Evolutionary conservation across 1,140 invertebrate species (phyloP).

Genomic region (Latrodectus geometricus): DNA sequence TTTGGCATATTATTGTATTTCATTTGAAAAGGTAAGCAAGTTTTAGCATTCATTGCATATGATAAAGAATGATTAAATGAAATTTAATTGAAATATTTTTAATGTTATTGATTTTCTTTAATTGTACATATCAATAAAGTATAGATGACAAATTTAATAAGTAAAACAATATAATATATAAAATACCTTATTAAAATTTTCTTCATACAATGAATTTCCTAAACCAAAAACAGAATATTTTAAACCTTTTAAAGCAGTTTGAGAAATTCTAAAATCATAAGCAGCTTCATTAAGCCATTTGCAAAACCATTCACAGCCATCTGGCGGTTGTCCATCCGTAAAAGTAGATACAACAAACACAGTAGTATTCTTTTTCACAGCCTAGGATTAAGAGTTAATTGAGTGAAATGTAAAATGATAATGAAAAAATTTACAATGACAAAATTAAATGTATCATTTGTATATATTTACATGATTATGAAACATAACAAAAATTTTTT

Average conservation of each 20-base stretch:
- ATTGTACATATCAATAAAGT: neutral
- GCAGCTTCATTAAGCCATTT: slow-evolving; percentile 73
- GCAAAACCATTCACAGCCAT: slow-evolving; percentile 72
- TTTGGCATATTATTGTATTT: no score
- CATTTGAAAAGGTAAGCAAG: no score
- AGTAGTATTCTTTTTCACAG: slow-evolving; percentile 58
- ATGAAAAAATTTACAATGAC: no score
- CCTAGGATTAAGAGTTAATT: slow-evolving; percentile 11
- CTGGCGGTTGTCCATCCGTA: slow-evolving; percentile 73
- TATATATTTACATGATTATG: no score
- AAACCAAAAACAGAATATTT: slow-evolving; percentile 74
- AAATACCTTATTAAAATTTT: slow-evolving; percentile 72
- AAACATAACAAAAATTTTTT: no score
- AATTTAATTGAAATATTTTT: no score
- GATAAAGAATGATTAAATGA: no score
- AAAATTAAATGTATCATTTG: no score
- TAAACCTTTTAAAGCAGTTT: slow-evolving; percentile 70
- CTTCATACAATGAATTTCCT: slow-evolving; percentile 74
- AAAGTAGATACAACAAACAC: slow-evolving; percentile 75
- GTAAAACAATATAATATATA: neutral
- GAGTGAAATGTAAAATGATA: no score
- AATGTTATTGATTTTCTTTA: no score
- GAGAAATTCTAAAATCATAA: slow-evolving; percentile 74
- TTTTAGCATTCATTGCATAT: no score
- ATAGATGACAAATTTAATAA: neutral